These are phyloP conservation scores for Acronicta alni DNA, from an alignment of 2,888 invertebrate genomes.

Conservation along the genomic window DNA sequence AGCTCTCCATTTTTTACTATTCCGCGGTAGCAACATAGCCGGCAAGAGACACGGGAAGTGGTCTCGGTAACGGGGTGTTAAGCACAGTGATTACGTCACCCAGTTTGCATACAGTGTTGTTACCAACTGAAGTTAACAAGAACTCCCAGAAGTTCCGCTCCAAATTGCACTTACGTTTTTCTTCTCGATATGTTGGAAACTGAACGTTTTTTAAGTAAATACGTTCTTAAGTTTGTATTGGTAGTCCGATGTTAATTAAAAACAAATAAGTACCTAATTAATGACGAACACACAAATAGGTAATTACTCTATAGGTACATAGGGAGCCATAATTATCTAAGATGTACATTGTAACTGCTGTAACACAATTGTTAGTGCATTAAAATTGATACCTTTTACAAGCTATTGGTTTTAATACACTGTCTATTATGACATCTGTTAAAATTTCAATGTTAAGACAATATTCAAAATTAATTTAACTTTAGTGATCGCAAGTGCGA, in stretches of 20 bases:
- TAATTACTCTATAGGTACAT: not conserved
- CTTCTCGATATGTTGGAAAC: conserved; percentile 24
- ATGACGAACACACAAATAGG: no score
- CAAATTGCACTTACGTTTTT: conserved; percentile 43
- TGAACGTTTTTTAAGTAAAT: conserved; percentile 29
- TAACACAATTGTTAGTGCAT: no score
- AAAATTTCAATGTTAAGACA: no score
- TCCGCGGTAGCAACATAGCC: conserved; percentile 16
- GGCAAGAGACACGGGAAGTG: conserved; percentile 56
- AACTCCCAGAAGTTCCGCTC: conserved; percentile 42
- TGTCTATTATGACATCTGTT: no score
- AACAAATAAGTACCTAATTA: no score
- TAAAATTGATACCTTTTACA: no score
- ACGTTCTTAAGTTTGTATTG: conserved; percentile 9
- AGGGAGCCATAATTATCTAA: no score
- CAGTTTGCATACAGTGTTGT: conserved; percentile 60
- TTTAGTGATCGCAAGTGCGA: no score
- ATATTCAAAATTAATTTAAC: no score
- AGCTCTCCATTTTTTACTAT: conserved; percentile 6
- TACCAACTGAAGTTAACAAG: conserved; percentile 40
- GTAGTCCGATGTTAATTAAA: no score
- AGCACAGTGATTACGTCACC: conserved; percentile 61
- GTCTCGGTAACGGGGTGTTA: conserved; percentile 62
- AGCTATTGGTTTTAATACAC: no score
- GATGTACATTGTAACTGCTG: no score